phyloP scores from a whole-genome alignment of 2,113 vertebrate genomes.

The Phalacrocorax carbo region DNA sequence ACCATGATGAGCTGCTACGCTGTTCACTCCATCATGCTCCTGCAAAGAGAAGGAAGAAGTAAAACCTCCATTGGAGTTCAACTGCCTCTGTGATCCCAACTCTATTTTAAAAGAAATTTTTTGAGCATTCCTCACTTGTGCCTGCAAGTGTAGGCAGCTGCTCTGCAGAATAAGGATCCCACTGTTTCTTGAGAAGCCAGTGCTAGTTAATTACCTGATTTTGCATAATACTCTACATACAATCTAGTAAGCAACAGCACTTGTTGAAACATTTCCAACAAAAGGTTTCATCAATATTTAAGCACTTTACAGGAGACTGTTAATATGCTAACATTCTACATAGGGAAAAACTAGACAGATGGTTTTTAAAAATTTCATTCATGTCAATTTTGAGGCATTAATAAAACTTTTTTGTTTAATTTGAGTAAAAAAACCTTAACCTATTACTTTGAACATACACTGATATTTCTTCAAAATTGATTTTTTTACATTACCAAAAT shows the following conservation, averaged over 20 bases:
- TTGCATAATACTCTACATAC: background rate
- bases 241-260: background rate
- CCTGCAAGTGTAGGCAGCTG: background rate
- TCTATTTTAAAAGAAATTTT: background rate
- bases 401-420: background rate
- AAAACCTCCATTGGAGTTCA: background rate
- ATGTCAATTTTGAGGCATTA: background rate
- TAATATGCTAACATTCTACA: background rate
- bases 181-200: background rate
- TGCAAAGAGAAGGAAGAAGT: conserved; percentile 44
- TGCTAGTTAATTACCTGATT: background rate
- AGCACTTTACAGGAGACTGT: background rate
- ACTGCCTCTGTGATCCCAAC: background rate
- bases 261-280: background rate
- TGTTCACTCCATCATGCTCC: conserved; percentile 66
- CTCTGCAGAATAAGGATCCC: background rate
- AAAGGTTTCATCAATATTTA: conserved; percentile 2
- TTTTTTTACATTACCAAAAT: background rate
- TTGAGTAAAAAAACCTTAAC: background rate
- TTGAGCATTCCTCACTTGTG: background rate
- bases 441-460: background rate
- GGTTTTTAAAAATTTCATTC: background rate
- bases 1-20: conserved; percentile 2
- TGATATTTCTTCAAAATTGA: background rate
- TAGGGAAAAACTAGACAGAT: background rate